phyloP scores from a whole-genome alignment of 2,113 vertebrate genomes.

The Carlito syrichta region DNA sequence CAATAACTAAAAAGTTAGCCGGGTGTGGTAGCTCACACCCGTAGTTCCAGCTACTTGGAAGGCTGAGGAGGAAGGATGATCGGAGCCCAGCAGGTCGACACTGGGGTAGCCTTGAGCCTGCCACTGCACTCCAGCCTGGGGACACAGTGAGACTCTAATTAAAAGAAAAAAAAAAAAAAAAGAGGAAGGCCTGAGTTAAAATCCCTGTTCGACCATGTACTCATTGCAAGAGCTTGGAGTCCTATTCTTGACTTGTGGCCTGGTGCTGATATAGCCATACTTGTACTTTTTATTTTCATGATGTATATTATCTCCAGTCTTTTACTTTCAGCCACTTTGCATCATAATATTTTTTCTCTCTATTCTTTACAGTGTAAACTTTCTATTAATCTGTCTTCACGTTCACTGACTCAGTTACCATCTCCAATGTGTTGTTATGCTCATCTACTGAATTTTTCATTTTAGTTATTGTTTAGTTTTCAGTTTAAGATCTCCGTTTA shows the following conservation, averaged over 20 bases:
- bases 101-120: too few relatives aligned
- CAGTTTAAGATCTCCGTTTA: not conserved
- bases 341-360: not conserved
- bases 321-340: not conserved
- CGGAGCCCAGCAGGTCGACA: too few relatives aligned
- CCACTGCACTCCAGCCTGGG: too few relatives aligned
- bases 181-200: not conserved
- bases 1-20: too few relatives aligned
- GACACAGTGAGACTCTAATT: too few relatives aligned
- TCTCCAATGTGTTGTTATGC: not conserved
- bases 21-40: too few relatives aligned
- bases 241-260: too few relatives aligned
- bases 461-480: not conserved
- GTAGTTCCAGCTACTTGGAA: too few relatives aligned
- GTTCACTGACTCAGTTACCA: not conserved
- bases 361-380: not conserved
- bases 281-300: not conserved
- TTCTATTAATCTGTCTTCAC: not conserved
- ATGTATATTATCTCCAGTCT: not conserved
- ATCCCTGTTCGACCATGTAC: not conserved
- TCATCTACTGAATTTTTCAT: not conserved
- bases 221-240: not conserved
- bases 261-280: not conserved
- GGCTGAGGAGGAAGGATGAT: too few relatives aligned
- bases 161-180: too few relatives aligned